Evolutionary conservation across 2,888 invertebrate genomes (phyloP).

Genomic region (Caenorhabditis uteleia): DNA sequence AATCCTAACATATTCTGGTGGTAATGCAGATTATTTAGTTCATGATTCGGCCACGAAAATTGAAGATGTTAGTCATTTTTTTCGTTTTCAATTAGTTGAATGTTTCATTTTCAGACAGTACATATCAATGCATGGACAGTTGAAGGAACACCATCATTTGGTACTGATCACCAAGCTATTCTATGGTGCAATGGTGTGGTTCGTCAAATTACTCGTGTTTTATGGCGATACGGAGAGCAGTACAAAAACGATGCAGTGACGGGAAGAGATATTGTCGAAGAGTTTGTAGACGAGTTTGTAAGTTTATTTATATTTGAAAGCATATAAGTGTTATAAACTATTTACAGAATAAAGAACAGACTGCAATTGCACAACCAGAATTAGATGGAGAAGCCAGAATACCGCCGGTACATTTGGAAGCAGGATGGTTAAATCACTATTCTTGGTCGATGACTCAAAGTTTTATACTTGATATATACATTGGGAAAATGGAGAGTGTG

Average conservation of each 20-base stretch:
- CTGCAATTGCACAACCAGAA: not conserved
- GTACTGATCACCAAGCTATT: conserved; percentile 68
- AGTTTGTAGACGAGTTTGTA: not conserved
- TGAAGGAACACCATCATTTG: conserved; percentile 24
- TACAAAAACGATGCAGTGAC: not conserved
- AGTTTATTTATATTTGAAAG: no score
- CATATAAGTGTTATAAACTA: no score
- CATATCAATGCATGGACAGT: conserved; percentile 32
- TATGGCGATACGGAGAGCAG: not conserved
- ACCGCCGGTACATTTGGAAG: no score
- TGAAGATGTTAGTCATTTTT: no score
- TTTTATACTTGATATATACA: no score
- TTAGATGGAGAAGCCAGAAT: no score
- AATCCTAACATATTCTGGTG: conserved; percentile 58
- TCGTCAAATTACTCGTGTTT: conserved; percentile 30
- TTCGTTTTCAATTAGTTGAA: no score
- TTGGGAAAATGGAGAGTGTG: no score
- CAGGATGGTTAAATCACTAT: no score
- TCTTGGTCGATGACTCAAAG: no score
- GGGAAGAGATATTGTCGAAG: not conserved
- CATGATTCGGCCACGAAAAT: conserved; percentile 19
- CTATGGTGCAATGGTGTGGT: conserved; percentile 70
- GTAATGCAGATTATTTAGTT: conserved; percentile 56
- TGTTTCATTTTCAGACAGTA: no score
- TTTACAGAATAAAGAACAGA: not conserved